Evolutionary conservation across 2,888 invertebrate species (phyloP).

Genomic region (Nyleta sp.): DNA sequence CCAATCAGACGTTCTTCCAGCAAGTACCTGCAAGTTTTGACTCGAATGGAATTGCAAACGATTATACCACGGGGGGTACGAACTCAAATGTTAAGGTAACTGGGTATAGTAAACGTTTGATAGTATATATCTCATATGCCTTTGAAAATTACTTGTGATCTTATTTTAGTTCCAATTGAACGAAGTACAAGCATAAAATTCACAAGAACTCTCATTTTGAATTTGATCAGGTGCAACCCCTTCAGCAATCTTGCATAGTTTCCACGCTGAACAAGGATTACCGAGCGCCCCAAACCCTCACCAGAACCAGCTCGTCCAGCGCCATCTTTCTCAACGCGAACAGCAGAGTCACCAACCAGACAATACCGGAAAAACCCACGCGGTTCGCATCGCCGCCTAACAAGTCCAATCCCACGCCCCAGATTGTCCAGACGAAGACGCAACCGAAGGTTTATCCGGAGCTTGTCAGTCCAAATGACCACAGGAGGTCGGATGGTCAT

Average conservation of each 20-base stretch:
- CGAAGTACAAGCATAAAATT: too few species aligned
- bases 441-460: slow-evolving; percentile 91
- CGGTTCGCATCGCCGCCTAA: slow-evolving; percentile 84
- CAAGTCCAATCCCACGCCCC: slow-evolving; percentile 80
- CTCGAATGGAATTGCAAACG: slow-evolving; percentile 81
- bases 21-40: slow-evolving; percentile 86
- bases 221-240: slow-evolving; percentile 75
- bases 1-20: slow-evolving; percentile 86
- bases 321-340: slow-evolving; percentile 75
- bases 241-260: slow-evolving; percentile 89
- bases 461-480: slow-evolving; percentile 77
- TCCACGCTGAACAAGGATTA: slow-evolving; percentile 88
- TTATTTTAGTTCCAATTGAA: too few species aligned
- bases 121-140: too few species aligned
- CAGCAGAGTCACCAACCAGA: slow-evolving; percentile 72
- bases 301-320: slow-evolving; percentile 75
- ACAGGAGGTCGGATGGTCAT: slow-evolving; percentile 76
- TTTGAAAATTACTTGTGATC: too few species aligned
- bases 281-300: slow-evolving; percentile 85
- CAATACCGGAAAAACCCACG: slow-evolving; percentile 80
- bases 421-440: slow-evolving; percentile 88
- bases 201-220: too few species aligned
- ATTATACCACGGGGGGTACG: slow-evolving; percentile 84
- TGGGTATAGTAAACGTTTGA: too few species aligned
- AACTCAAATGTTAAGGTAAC: slow-evolving; percentile 73